phyloP scores from a whole-genome alignment of 2,888 invertebrate species.

The Corythucha ciliata region DNA sequence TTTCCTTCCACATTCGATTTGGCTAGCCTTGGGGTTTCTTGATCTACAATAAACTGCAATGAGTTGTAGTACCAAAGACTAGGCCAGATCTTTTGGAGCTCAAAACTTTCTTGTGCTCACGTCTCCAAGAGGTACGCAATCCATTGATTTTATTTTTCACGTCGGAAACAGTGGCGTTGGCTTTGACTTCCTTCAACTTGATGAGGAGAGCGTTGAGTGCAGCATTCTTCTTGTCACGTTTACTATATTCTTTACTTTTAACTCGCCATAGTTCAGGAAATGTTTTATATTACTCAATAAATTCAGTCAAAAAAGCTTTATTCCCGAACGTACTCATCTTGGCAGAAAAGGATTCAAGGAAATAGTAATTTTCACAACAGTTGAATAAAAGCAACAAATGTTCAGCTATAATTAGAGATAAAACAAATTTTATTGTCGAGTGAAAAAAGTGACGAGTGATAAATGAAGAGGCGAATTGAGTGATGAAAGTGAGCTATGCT shows the following conservation, averaged over 20 bases:
- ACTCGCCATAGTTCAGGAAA: constrained; percentile 9
- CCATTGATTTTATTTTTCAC: constrained; percentile 10
- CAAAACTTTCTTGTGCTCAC: constrained; percentile 12
- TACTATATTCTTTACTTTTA: constrained; percentile 9
- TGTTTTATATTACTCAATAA: constrained; percentile 1
- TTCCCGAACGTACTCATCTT: too few species aligned
- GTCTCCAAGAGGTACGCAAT: constrained; percentile 13
- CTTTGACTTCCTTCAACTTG: constrained; percentile 11
- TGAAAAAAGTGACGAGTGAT: too few species aligned
- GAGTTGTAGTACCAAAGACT: constrained; percentile 8
- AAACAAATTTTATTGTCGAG: too few species aligned
- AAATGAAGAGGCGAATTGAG: too few species aligned
- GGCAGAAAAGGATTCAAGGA: too few species aligned
- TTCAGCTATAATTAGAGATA: too few species aligned
- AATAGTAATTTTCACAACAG: too few species aligned
- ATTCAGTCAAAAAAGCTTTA: constrained; percentile 9
- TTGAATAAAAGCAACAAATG: too few species aligned
- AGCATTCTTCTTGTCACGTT: constrained; percentile 14
- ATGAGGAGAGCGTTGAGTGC: constrained; percentile 10
- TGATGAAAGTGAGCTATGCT: too few species aligned
- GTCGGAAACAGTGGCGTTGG: constrained; percentile 5
- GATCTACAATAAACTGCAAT: constrained; percentile 11
- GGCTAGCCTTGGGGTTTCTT: constrained; percentile 10
- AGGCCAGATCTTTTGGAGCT: constrained; percentile 16
- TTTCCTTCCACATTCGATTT: too few species aligned